Evolutionary conservation across 1,140 invertebrate genomes (phyloP).

Genomic region (Drosophila funebris): DNA sequence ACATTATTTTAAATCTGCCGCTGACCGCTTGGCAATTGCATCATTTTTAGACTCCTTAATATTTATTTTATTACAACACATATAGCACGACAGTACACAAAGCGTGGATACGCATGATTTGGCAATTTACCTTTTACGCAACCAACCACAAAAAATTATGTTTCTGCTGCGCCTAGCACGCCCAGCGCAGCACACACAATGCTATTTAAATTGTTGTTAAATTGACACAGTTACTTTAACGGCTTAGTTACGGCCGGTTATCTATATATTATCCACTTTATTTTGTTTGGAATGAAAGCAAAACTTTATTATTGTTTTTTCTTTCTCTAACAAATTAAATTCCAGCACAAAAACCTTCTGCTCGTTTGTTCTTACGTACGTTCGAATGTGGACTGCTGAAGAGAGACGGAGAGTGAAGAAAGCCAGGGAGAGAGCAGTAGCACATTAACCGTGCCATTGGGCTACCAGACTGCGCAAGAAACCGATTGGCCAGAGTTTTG

Average conservation of each 20-base stretch:
- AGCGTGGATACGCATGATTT: constrained; percentile 3
- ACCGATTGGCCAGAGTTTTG: background rate
- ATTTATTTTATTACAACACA: background rate
- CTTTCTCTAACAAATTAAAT: constrained; percentile 82
- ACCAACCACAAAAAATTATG: constrained; percentile 60
- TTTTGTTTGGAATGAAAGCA: constrained; percentile 75
- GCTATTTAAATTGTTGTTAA: background rate
- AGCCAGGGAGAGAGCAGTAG: constrained; percentile 50
- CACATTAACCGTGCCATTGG: constrained; percentile 26
- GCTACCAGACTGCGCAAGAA: constrained; percentile 18
- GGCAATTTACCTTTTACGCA: constrained; percentile 71
- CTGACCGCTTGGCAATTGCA: background rate
- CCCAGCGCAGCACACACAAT: constrained; percentile 46
- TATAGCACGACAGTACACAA: background rate
- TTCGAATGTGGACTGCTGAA: constrained; percentile 53
- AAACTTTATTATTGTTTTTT: constrained; percentile 81
- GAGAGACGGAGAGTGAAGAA: constrained; percentile 61
- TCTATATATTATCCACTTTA: constrained; percentile 40
- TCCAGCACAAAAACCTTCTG: constrained; percentile 65
- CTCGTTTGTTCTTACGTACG: constrained; percentile 57
- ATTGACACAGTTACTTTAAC: constrained; percentile 6
- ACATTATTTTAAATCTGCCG: constrained; percentile 21
- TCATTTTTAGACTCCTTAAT: background rate
- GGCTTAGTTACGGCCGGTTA: constrained; percentile 11
- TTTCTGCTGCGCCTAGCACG: constrained; percentile 56